Base-by-base conservation (phyloP, 2,888 invertebrate genomes). In the Ariolimax columbianus region DNA sequence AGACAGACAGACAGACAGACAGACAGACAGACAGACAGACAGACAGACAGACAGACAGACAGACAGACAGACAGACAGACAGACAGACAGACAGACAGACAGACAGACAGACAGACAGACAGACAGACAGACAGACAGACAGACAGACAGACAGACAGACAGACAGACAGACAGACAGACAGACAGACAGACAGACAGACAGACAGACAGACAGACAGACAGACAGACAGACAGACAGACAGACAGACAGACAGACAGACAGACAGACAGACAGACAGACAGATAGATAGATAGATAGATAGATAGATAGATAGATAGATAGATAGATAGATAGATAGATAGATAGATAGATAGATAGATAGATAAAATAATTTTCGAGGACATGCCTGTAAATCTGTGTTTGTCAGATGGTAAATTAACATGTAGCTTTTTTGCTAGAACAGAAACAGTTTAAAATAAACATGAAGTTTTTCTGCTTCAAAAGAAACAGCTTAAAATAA, bases 181-280 rank as follows among this genome's bases (percentile, higher is more conserved):
- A 84, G 79, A 79, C 59, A 79, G 72, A 84, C 43, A 84, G 59
- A 84, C 55, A 79, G 72, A 84, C 43, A 84, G 68, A 78, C 40
- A 84, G 72, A 79, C 40, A 72, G 59, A 84, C 30, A 79, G 59
- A 84, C 75, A 75, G 47, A 75, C 40, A 75, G 47, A 75, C 40
- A 75, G 66, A 36, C 36, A 63, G 63, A 79, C 36, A 79, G 66
- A 59, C 38, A 47, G 55, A 82, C 43, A 83, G 75, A 83, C 63
- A 83, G 40, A 75, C 30, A 75, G 40, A 83, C 30, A 83, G 38
- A 75, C 38, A 75, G 40, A 83, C 59, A 73, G 19, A 82, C n/a
- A n/a, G n/a, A n/a, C n/a, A n/a, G n/a, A n/a, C n/a, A n/a, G n/a
- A n/a, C n/a, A n/a, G n/a, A n/a, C n/a, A n/a, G n/a, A n/a, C n/a